These are phyloP conservation scores for Melanotaenia nigrans DNA, from an alignment of 2,797 vertebrate species.

Conservation along the genomic window DNA sequence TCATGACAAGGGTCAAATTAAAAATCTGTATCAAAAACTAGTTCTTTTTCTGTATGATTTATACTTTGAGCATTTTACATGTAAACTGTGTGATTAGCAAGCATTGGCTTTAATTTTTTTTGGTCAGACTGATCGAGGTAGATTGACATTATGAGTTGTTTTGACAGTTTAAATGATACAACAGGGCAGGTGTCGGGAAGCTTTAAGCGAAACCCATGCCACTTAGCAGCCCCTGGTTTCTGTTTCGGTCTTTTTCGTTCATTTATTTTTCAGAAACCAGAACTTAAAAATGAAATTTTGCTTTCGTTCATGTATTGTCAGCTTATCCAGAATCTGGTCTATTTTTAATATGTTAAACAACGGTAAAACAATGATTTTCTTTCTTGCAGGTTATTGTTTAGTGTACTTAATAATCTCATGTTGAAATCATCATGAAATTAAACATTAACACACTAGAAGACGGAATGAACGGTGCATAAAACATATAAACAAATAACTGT, in stretches of 20 bases:
- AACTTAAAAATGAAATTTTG: no score
- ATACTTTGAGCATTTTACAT: background rate
- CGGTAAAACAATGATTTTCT: no score
- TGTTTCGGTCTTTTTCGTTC: background rate
- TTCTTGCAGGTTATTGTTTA: no score
- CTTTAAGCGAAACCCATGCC: background rate
- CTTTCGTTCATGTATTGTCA: no score
- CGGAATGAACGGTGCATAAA: no score
- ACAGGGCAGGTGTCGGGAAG: constrained; percentile 54
- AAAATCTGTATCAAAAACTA: background rate
- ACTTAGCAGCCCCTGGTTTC: background rate
- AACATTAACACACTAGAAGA: no score
- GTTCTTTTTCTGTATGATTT: background rate
- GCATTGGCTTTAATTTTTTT: background rate
- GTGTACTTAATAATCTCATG: no score
- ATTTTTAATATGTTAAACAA: no score
- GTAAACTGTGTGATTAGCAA: background rate
- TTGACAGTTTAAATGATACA: constrained; percentile 44
- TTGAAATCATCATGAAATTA: no score
- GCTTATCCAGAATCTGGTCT: no score
- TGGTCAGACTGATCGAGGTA: background rate
- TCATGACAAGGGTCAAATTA: constrained; percentile 15
- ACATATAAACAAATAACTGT: no score
- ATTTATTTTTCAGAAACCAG: background rate
- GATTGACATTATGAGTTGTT: constrained; percentile 24